Conservation (phyloP, 2,113 vertebrate genomes). For the Danio rerio region GRCz12tu NC_133200.1:4810501-4811000, state of each 20-base stretch:
- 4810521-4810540: slow-evolving; percentile 3
- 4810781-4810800: not conserved
- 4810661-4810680: not conserved
- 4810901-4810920: not conserved
- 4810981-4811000: not conserved
- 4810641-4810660: not conserved
- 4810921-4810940: not conserved
- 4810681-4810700: not conserved
- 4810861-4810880: slow-evolving; percentile 35
- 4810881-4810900: not conserved
- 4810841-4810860: not conserved
- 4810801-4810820: not conserved
- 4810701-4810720: not conserved
- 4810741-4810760: not conserved
- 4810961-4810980: not conserved
- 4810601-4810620: not conserved
- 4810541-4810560: not conserved
- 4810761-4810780: not conserved
- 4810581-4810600: slow-evolving; percentile 14
- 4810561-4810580: not conserved
- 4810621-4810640: not conserved
- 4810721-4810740: not conserved
- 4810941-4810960: not conserved
- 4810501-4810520: slow-evolving; percentile 57
- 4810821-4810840: not conserved